Evolutionary conservation across 1,140 invertebrate species (phyloP).

Genomic region (Reticulitermes speratus): DNA sequence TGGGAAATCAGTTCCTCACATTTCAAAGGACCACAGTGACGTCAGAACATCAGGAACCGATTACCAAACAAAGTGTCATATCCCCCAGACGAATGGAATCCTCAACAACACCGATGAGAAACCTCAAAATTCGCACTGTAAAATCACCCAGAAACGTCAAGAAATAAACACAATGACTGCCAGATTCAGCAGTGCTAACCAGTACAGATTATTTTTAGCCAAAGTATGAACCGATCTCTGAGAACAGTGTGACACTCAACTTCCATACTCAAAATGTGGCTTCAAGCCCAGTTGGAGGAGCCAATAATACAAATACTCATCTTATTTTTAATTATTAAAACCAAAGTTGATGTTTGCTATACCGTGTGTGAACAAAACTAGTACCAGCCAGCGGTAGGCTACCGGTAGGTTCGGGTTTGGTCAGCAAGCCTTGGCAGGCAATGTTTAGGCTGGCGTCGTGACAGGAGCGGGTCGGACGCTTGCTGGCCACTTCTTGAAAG

Average conservation of each 20-base stretch:
- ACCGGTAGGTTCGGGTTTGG: constrained; percentile 24
- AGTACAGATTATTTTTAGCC: constrained; percentile 21
- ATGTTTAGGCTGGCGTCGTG: constrained; percentile 36
- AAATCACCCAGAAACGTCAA: not conserved
- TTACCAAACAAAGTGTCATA: no score
- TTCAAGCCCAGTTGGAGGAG: not conserved
- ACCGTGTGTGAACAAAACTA: constrained; percentile 36
- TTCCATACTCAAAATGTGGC: not conserved
- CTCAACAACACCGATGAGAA: no score
- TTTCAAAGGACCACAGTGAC: no score
- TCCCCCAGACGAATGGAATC: no score
- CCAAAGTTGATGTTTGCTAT: constrained; percentile 34
- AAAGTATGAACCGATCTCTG: not conserved
- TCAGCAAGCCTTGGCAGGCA: constrained; percentile 30
- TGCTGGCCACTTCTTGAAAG: constrained; percentile 37
- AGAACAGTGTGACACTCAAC: not conserved
- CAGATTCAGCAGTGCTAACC: constrained; percentile 35
- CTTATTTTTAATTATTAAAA: constrained; percentile 33
- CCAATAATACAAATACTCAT: constrained; percentile 18
- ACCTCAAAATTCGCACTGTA: no score
- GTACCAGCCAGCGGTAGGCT: constrained; percentile 32
- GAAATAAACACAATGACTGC: constrained; percentile 24
- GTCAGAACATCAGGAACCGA: no score
- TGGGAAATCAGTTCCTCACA: no score
- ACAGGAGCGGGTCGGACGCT: constrained; percentile 33